Conservation (phyloP, 2,113 vertebrate species). For the Pristiophorus japonicus region DNA sequence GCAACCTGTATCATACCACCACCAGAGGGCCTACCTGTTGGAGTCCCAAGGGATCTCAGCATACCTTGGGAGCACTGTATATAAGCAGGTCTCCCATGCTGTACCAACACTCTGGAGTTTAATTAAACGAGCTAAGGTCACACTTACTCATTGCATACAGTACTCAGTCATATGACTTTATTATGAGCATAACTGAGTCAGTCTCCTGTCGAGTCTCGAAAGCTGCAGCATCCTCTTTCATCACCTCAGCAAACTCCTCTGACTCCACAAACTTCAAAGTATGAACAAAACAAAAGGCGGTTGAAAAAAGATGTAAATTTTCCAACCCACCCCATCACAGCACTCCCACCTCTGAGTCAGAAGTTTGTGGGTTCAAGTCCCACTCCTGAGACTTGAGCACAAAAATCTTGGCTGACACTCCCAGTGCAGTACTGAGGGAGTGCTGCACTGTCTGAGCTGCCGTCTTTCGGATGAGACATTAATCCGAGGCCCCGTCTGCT, state of each 20-base stretch:
- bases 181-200: too few species aligned
- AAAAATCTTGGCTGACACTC: neutral
- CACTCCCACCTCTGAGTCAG: neutral
- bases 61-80: too few species aligned
- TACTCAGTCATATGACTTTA: too few species aligned
- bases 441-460: neutral
- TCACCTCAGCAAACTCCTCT: constrained; percentile 71
- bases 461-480: neutral
- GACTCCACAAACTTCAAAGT: constrained; percentile 75
- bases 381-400: neutral
- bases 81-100: too few species aligned
- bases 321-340: neutral
- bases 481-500: neutral
- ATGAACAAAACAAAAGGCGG: neutral
- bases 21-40: too few species aligned
- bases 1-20: too few species aligned
- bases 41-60: too few species aligned
- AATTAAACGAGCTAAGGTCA: too few species aligned
- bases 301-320: neutral
- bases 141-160: too few species aligned
- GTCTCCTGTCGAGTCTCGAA: constrained; percentile 83
- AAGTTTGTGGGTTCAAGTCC: neutral
- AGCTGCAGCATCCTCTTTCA: constrained; percentile 75
- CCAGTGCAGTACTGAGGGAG: neutral
- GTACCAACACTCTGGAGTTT: too few species aligned